Conservation (phyloP, 2,888 invertebrate species). For the Catonia carolina region DNA sequence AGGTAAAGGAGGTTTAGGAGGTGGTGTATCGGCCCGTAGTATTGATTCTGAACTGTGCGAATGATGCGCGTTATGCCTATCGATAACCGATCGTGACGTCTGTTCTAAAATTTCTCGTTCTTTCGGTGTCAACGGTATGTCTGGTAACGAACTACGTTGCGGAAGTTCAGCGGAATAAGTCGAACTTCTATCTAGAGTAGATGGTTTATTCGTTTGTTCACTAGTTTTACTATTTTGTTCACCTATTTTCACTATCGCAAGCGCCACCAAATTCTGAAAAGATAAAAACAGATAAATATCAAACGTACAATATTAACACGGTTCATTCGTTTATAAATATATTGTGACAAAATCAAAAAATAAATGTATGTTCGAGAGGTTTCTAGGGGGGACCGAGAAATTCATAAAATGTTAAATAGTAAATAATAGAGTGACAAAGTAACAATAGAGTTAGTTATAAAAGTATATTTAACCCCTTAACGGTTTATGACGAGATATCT, state of each 20-base stretch:
- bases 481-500: no score
- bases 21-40: slow-evolving; percentile 57
- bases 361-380: no score
- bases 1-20: slow-evolving; percentile 85
- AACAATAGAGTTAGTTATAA: no score
- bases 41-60: slow-evolving; percentile 80
- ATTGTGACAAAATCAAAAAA: no score
- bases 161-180: slow-evolving; percentile 38
- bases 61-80: slow-evolving; percentile 34
- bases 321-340: no score
- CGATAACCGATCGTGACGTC: slow-evolving; percentile 42
- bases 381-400: no score
- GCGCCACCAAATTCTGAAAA: slow-evolving; percentile 59
- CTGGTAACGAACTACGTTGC: slow-evolving; percentile 64
- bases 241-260: slow-evolving; percentile 77
- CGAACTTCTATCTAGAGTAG: slow-evolving; percentile 28
- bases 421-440: no score
- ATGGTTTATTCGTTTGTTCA: slow-evolving; percentile 25
- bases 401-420: no score
- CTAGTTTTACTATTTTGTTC: slow-evolving; percentile 44
- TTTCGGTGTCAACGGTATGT: slow-evolving; percentile 76
- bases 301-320: no score
- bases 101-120: slow-evolving; percentile 61
- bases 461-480: no score
- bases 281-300: slow-evolving; percentile 31